These are phyloP conservation scores for Scalopus aquaticus DNA, from an alignment of 2,113 vertebrate genomes.

Conservation along the genomic window DNA sequence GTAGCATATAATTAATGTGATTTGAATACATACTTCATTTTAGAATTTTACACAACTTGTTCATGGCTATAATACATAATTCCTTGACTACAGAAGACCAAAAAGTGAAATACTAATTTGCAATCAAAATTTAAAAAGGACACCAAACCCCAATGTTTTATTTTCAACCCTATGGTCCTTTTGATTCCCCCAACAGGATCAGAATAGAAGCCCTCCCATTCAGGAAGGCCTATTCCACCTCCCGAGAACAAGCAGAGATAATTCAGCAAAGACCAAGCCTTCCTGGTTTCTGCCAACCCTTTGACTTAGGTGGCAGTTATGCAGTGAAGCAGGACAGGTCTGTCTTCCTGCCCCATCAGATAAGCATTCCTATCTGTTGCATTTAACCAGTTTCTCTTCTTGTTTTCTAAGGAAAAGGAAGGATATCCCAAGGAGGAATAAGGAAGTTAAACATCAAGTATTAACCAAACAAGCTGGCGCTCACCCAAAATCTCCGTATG, in stretches of 20 bases:
- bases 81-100: background rate
- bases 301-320: background rate
- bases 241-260: background rate
- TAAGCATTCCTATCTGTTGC: no score
- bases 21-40: background rate
- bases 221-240: background rate
- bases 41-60: background rate
- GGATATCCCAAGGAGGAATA: no score
- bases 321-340: no score
- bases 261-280: background rate
- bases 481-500: no score
- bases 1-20: background rate
- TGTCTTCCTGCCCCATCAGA: no score
- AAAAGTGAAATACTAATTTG: background rate
- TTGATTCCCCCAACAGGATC: background rate
- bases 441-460: no score
- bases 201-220: background rate
- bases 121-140: background rate
- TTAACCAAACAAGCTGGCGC: no score
- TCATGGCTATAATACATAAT: background rate
- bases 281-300: background rate
- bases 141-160: background rate
- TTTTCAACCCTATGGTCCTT: background rate
- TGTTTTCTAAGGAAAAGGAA: no score
- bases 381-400: no score